Evolutionary conservation across 2,113 vertebrate species (phyloP).

Genomic region (Telmatochromis brachygnathus): DNA sequence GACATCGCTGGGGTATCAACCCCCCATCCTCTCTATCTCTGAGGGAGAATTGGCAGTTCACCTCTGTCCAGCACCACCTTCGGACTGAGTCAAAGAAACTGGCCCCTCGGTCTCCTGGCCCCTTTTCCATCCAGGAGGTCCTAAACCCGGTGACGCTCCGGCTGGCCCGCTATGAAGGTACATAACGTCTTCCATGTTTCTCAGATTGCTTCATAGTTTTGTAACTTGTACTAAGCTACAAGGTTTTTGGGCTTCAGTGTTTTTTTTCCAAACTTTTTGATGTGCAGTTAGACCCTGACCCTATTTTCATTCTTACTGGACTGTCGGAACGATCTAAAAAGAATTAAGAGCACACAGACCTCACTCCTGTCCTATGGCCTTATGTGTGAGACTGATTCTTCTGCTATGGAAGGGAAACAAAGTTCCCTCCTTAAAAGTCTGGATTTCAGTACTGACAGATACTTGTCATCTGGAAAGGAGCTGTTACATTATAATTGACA

Average conservation of each 20-base stretch:
- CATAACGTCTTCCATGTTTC: neutral
- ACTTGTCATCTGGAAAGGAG: neutral
- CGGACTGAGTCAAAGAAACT: neutral
- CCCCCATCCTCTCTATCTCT: neutral
- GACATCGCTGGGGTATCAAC: neutral
- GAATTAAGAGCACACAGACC: neutral
- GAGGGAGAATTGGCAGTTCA: neutral
- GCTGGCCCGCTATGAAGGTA: neutral
- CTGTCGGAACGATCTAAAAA: neutral
- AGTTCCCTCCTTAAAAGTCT: neutral
- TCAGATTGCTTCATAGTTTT: neutral
- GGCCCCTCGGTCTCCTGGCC: neutral
- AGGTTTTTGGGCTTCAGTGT: neutral
- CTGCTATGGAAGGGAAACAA: neutral
- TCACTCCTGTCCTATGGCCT: neutral
- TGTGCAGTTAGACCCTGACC: neutral
- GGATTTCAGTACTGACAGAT: neutral
- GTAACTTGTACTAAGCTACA: neutral
- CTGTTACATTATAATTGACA: neutral
- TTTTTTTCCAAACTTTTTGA: fast-evolving
- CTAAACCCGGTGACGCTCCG: fast-evolving
- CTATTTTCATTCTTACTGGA: neutral
- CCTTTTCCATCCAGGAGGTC: neutral
- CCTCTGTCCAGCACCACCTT: neutral
- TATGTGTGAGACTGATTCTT: neutral